Base-by-base conservation (phyloP, 64 coral and sea anemone genomes). In the Porites lutea region DNA sequence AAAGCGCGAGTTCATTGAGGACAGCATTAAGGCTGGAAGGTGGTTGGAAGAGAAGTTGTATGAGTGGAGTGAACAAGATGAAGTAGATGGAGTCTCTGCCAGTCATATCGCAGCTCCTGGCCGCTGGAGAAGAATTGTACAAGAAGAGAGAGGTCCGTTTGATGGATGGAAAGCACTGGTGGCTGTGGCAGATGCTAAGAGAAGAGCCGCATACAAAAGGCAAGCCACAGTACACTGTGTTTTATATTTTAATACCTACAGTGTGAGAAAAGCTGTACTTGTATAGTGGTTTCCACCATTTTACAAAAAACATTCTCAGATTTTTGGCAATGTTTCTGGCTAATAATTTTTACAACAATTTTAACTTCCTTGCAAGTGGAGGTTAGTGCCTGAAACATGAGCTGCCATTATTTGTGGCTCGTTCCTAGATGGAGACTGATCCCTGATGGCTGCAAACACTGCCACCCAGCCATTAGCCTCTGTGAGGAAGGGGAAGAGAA, bases 31-130 rank as follows among this genome's bases (percentile, higher is more conserved):
- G 88, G 89, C 88, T 16, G 72, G 86, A 51, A 79, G 60, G 12
- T 99, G 97, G 97, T 64, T 96, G 19, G 84, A 94, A 88, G 97
- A 99, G 65, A 86, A 91, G 44, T 9, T 9, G 16, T 99, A 99
- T 75, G 94, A 99, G 59, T 99, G 97, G 97, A 74, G 82, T 79
- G 65, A 88, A 18, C 44, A 90, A 15, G 57, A 71, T 9, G 52
- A 65, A 8, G 22, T 43, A 71, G 71, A 74, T 48, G 65, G 53
- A 20, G 46, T 88, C 15, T 91, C 81, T 8, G 6, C 58, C 3
- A 49, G 58, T 59, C 94, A 96, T 20, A 23, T 87, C 1, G 82
- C 79, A 13, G 88, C 97, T 15, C 97, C 97, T 9, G 76, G 8
- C 23, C 88, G 94, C 4, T 99, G 97, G 97, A 96, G 97, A 18